phyloP scores from a whole-genome alignment of 2,797 vertebrate species.

The Falco biarmicus region DNA sequence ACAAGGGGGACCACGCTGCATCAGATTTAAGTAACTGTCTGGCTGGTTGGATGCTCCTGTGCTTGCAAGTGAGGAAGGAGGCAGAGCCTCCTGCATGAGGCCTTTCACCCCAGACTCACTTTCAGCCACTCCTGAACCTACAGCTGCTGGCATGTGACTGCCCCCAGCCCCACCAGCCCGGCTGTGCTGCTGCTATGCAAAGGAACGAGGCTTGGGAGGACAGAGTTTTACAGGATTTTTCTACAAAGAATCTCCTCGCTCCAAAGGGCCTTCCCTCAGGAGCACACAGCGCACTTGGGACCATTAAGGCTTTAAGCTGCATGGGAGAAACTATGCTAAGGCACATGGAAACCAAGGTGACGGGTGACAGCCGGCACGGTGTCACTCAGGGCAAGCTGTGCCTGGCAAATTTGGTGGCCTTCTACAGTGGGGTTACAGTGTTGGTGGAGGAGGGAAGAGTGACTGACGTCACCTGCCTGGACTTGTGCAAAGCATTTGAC shows the following conservation, averaged over 20 bases:
- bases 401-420: background rate
- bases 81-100: background rate
- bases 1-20: background rate
- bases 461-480: background rate
- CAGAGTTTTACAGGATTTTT: background rate
- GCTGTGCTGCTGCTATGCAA: background rate
- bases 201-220: background rate
- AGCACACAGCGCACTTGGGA: background rate
- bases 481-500: no score
- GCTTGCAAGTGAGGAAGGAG: background rate
- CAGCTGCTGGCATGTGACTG: background rate
- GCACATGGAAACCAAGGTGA: no score
- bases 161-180: background rate
- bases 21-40: no score
- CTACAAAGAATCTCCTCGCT: background rate
- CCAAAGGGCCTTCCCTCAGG: background rate
- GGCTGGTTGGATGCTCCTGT: background rate
- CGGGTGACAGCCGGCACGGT: no score
- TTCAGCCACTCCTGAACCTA: background rate
- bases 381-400: background rate
- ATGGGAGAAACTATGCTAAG: background rate
- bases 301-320: no score
- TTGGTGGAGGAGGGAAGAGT: background rate
- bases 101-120: background rate
- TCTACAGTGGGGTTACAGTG: fast-evolving